These are phyloP conservation scores for Agelas oroides DNA, from an alignment of 37 sponge, comb jelly and placozoan genomes.

Conservation along the genomic window DNA sequence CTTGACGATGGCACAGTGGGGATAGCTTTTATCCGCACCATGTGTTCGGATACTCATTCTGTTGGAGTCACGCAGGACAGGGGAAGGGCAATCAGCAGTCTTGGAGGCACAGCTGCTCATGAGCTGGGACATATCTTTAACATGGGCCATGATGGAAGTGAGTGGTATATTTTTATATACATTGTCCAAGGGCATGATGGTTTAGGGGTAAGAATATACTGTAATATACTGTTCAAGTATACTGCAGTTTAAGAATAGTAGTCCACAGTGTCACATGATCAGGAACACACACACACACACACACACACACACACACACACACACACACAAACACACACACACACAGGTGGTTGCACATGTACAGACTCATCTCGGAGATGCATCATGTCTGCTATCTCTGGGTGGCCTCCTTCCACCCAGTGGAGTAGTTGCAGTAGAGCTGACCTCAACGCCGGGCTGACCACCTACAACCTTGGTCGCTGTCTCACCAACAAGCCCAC, in stretches of 20 bases:
- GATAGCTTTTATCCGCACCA: conserved; percentile 57
- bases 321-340: too few relatives aligned
- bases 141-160: conserved; percentile 60
- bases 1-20: conserved; percentile 47
- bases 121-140: conserved; percentile 71
- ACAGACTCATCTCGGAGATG: background rate
- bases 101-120: conserved; percentile 54
- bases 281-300: too few relatives aligned
- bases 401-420: background rate
- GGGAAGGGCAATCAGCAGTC: background rate
- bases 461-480: conserved; percentile 1
- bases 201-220: too few relatives aligned
- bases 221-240: too few relatives aligned
- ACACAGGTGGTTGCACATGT: conserved; percentile 1
- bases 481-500: conserved; percentile 15
- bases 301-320: too few relatives aligned
- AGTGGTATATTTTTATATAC: background rate
- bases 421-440: conserved; percentile 12
- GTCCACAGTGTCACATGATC: too few relatives aligned
- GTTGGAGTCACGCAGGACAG: conserved; percentile 39
- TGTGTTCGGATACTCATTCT: conserved; percentile 39
- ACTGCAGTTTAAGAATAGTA: too few relatives aligned
- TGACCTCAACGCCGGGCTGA: background rate
- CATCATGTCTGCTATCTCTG: conserved; percentile 7
- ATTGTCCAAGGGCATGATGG: too few relatives aligned